These are phyloP conservation scores for Umimayanthus kanabou DNA, from an alignment of 92 coral and sea anemone species.

Conservation along the genomic window DNA sequence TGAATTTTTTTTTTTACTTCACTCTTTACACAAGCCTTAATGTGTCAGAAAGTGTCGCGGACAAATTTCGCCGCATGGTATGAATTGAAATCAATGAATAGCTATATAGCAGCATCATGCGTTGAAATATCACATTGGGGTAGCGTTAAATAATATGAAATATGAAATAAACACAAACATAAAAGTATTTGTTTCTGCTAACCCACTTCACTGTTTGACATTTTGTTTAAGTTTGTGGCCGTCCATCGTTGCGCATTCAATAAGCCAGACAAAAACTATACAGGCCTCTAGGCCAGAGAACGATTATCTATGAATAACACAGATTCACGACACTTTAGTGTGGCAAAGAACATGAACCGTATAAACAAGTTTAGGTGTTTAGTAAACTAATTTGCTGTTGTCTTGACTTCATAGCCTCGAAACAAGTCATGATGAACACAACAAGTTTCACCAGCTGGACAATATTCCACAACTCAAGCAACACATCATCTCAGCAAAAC, in stretches of 20 bases:
- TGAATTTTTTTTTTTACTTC: no score
- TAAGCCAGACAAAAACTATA: no score
- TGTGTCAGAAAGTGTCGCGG: background rate
- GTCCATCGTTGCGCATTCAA: background rate
- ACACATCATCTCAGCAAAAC: background rate
- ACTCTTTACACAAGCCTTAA: no score
- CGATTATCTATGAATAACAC: background rate
- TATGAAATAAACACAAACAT: background rate
- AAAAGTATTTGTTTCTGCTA: no score
- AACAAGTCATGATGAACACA: background rate
- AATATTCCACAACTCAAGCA: slow-evolving; percentile 10
- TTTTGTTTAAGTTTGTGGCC: background rate
- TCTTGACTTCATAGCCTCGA: background rate
- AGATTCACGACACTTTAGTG: background rate
- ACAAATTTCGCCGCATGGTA: background rate
- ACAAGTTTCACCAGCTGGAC: background rate
- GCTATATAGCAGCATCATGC: no score
- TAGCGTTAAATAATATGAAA: background rate
- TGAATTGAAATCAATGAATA: background rate
- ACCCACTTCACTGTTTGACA: background rate
- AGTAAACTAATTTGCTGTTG: no score
- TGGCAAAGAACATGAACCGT: background rate
- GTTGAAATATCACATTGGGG: background rate
- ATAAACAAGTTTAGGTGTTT: no score
- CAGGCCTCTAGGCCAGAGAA: background rate